Conservation (phyloP, 2,888 invertebrate species). For the Drosophila birchii region DNA sequence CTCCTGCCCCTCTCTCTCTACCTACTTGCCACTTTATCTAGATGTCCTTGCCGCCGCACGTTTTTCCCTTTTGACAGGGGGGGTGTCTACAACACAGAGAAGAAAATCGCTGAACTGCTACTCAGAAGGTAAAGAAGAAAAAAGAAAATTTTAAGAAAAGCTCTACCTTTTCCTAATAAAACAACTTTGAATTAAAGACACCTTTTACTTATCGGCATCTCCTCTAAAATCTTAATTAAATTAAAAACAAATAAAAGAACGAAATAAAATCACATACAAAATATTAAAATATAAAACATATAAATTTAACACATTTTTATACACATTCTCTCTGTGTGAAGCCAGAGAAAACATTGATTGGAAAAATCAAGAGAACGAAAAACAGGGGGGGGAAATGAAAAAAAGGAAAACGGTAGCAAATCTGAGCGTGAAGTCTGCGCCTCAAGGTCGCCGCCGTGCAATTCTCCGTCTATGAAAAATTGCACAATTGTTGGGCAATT, state of each 20-base stretch:
- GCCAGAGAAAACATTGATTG: neutral
- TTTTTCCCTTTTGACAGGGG: constrained; percentile 8
- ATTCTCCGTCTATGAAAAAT: constrained; percentile 61
- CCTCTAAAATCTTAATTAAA: too few species aligned
- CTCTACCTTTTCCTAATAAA: too few species aligned
- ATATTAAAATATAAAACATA: too few species aligned
- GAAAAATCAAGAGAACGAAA: constrained; percentile 4
- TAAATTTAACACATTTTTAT: too few species aligned
- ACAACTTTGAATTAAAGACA: too few species aligned
- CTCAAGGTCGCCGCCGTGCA: constrained; percentile 27
- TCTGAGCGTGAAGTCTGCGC: constrained; percentile 40
- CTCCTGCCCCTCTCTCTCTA: constrained; percentile 28
- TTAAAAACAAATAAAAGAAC: too few species aligned
- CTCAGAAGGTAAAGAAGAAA: too few species aligned
- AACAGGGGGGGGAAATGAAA: neutral
- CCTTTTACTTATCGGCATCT: too few species aligned
- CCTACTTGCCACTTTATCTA: constrained; percentile 60
- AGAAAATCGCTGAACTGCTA: neutral
- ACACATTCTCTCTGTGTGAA: neutral
- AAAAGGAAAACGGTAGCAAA: constrained; percentile 42
- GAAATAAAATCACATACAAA: too few species aligned
- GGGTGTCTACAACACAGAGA: neutral
- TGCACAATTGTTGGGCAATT: constrained; percentile 81
- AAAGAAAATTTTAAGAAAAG: too few species aligned
- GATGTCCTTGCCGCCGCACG: constrained; percentile 62